A percentile compares a stretch with the other conserved stretches of the same genome.
These are phyloP conservation scores for Laticauda colubrina DNA, from an alignment of 2,113 vertebrate genomes.

Conservation along the genomic window DNA sequence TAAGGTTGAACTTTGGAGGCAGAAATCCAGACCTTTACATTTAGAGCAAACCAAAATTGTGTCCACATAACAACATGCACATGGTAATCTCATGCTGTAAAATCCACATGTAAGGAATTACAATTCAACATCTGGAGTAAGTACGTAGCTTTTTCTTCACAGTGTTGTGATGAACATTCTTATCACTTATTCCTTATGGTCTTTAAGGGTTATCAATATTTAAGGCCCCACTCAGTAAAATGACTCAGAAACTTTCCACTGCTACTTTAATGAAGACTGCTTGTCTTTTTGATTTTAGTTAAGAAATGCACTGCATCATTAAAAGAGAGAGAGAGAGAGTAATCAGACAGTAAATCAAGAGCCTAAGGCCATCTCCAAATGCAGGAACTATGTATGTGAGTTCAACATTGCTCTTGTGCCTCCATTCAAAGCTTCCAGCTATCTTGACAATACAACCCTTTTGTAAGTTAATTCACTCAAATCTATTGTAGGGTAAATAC, in stretches of 20 bases:
- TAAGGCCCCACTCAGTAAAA: not conserved
- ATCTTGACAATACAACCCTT: not conserved
- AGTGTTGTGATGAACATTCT: not conserved
- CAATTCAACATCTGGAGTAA: not conserved
- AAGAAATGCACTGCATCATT: not conserved
- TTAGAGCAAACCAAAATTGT: not conserved
- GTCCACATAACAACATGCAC: not conserved
- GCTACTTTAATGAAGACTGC: not conserved
- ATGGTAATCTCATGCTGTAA: not conserved
- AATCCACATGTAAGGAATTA: not conserved
- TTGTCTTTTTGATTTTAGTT: not conserved
- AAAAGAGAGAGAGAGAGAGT: not conserved
- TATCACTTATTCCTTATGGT: not conserved
- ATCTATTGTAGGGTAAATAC: not conserved
- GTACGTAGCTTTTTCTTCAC: not conserved
- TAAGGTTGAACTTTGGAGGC: not conserved
- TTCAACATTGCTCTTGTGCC: not conserved
- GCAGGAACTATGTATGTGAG: not conserved
- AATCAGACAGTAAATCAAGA: not conserved
- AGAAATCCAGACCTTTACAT: not conserved
- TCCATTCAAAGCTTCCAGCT: not conserved
- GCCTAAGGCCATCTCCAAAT: not conserved
- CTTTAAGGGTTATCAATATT: not conserved
- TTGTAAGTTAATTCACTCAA: not conserved
- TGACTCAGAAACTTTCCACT: not conserved